Base-by-base conservation (phyloP, 2,888 invertebrate genomes). In the Carterocephalus palaemon region DNA sequence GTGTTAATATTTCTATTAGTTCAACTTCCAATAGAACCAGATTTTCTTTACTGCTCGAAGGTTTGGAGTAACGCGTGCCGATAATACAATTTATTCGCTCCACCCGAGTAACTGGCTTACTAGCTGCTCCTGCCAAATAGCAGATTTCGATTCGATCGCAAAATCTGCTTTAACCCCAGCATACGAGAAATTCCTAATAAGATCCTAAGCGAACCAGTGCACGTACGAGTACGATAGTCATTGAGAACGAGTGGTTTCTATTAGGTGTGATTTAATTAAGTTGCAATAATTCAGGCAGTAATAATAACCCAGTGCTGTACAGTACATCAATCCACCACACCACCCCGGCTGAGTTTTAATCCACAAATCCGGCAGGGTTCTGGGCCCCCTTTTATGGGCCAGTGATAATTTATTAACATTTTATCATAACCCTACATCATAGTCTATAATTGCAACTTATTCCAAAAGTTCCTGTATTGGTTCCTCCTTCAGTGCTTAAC, bases 31-130 rank as follows among this genome's bases (percentile, higher is more conserved):
- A n/a, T n/a, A n/a, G n/a, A n/a, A n/a, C n/a, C n/a, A n/a, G n/a
- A n/a, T 8, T 8, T 19, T 6, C 13, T 17, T 24, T 17, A 32
- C 23, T 17, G n/a, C n/a, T 32, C 17, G 32, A 22, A 17, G 22
- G 40, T 32, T 33, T 13, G 33, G 12, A 33, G 41, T 33, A 24
- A 13, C 33, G 13, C 16, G 7, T 34, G 33, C 20, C 33, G 26
- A 15, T 42, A 43, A 43, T 29, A 16, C 28, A 22, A 43, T 36
- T 19, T 43, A 29, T 36, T 29, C 29, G 34, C 28, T 23, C 20
- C 43, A 29, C 28, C 16, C 43, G 34, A 36, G 29, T 43, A 29
- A 43, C 36, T 29, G 29, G 36, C 36, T 36, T 36, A 17, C 36
- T 23, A 28, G 29, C 36, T 36, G 26, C 28, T 34, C 26, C 42